phyloP scores from a whole-genome alignment of 2,113 vertebrate species.

The Penelope pileata region DNA sequence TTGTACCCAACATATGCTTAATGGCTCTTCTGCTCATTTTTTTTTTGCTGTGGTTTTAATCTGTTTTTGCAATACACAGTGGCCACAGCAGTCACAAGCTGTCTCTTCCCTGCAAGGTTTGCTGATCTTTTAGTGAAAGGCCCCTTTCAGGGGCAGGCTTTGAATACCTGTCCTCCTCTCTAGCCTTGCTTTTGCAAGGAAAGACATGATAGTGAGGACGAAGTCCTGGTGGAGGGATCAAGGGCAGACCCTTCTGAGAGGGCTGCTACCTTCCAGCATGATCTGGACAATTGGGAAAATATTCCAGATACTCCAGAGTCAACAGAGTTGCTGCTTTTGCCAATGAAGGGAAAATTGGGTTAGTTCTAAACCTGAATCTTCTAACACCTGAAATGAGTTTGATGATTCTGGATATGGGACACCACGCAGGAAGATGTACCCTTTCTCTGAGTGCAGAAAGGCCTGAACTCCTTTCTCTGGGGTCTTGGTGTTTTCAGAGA shows the following conservation, averaged over 20 bases:
- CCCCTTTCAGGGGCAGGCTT: neutral
- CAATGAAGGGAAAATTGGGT: neutral
- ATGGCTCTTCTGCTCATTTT: neutral
- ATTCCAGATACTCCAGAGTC: neutral
- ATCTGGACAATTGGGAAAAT: neutral
- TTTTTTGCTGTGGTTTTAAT: neutral
- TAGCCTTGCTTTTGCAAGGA: neutral
- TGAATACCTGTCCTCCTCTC: neutral
- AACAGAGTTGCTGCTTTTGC: neutral
- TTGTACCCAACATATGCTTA: conserved; percentile 19
- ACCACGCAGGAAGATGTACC: rapidly evolving
- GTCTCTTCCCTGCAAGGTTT: neutral
- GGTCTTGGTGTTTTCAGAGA: neutral
- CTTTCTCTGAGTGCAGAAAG: neutral
- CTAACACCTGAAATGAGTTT: neutral
- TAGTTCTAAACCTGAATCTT: neutral
- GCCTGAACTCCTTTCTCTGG: neutral
- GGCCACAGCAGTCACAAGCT: neutral
- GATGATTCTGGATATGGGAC: neutral
- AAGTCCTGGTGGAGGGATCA: neutral
- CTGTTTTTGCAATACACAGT: neutral
- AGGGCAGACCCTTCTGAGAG: neutral
- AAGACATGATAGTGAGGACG: neutral
- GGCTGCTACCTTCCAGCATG: neutral
- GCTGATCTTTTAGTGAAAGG: neutral